phyloP scores from a whole-genome alignment of 2,888 invertebrate genomes.

The Pyrrhopygopsis socrates region DNA sequence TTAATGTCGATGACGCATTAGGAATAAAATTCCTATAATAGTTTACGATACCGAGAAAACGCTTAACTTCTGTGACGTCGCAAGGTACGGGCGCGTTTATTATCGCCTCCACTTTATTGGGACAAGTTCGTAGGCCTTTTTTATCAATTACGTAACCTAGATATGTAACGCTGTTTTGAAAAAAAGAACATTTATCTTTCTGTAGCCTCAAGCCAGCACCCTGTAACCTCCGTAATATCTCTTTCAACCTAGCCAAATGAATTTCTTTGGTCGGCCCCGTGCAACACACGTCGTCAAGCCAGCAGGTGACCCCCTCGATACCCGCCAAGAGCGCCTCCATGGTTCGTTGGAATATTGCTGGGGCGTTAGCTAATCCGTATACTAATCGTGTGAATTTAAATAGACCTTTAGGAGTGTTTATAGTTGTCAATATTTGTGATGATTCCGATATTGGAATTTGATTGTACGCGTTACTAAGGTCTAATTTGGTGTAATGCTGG shows the following conservation, averaged over 20 bases:
- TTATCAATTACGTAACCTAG: slow-evolving; percentile 13
- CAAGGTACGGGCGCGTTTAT: slow-evolving; percentile 37
- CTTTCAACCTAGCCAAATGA: neutral
- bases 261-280: slow-evolving; percentile 58
- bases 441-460: slow-evolving; percentile 63
- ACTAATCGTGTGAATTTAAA: slow-evolving; percentile 76
- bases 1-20: slow-evolving; percentile 70
- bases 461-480: slow-evolving; percentile 78
- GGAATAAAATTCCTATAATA: slow-evolving; percentile 84
- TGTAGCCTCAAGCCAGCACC: slow-evolving; percentile 19
- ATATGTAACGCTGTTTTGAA: slow-evolving; percentile 12
- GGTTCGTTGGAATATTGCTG: slow-evolving; percentile 74
- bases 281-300: slow-evolving; percentile 68
- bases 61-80: slow-evolving; percentile 69
- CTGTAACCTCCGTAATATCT: neutral
- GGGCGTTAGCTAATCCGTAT: slow-evolving; percentile 72
- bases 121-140: neutral
- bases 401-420: slow-evolving; percentile 51
- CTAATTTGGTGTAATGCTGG: slow-evolving; percentile 68
- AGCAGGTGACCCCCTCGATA: slow-evolving; percentile 68
- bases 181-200: slow-evolving; percentile 19
- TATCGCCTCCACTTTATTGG: slow-evolving; percentile 16
- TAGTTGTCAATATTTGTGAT: slow-evolving; percentile 48
- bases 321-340: slow-evolving; percentile 72
- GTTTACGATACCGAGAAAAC: slow-evolving; percentile 82